A percentile compares a stretch with the other conserved stretches of the same genome.
Conservation (phyloP, 2,797 vertebrate species). For the Sandelia bainsii region DNA sequence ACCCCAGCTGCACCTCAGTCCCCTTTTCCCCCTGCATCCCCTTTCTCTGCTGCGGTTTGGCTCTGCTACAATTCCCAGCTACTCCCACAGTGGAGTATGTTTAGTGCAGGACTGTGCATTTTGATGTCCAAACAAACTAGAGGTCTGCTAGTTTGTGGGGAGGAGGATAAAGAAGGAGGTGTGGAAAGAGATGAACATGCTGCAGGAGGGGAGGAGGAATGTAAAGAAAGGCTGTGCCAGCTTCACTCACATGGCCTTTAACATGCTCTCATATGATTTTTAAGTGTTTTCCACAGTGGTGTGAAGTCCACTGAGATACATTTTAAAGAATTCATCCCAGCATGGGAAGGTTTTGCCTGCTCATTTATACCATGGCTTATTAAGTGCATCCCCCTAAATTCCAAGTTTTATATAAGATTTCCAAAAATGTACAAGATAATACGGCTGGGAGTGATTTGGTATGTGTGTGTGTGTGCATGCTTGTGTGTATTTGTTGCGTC, state of each 20-base stretch:
- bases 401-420: slow-evolving; percentile 59
- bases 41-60: slow-evolving; percentile 23
- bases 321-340: slow-evolving; percentile 45
- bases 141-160: background rate
- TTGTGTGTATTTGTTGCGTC: slow-evolving; percentile 47
- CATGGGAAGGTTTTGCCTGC: slow-evolving; percentile 60
- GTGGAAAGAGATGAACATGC: slow-evolving; percentile 27
- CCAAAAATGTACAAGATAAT: slow-evolving; percentile 74
- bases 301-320: slow-evolving; percentile 47
- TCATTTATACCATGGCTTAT: slow-evolving; percentile 50
- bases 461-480: slow-evolving; percentile 39
- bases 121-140: slow-evolving; percentile 41
- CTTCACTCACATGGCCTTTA: slow-evolving; percentile 23
- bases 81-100: slow-evolving; percentile 48
- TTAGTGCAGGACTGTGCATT: slow-evolving; percentile 26
- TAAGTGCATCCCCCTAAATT: slow-evolving; percentile 55
- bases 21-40: background rate
- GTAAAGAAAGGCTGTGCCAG: slow-evolving; percentile 23
- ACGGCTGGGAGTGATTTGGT: slow-evolving; percentile 63
- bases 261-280: slow-evolving; percentile 10
- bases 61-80: slow-evolving; percentile 16
- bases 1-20: slow-evolving; percentile 19
- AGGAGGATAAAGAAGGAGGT: slow-evolving; percentile 20
- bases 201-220: slow-evolving; percentile 33
- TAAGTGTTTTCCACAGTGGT: slow-evolving; percentile 30